Base-by-base conservation (phyloP, 2,888 invertebrate species). In the Parnassius orleans region DNA sequence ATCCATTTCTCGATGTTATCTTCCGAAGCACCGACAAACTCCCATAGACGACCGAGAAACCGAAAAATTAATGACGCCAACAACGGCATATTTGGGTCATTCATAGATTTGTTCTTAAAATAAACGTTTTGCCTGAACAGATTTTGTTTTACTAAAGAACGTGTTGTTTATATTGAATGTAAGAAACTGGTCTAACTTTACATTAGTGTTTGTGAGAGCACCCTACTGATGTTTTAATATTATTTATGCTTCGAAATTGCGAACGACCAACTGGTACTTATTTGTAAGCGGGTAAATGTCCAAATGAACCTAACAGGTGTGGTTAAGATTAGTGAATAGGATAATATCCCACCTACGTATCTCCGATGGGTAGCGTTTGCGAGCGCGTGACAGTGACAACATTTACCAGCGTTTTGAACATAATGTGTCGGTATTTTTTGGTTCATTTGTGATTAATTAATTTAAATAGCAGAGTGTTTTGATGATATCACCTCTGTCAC, bases 21-120 rank as follows among this genome's bases (percentile, higher is more conserved):
- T 69, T 69, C 10, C 70, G 72, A 61, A 57, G 55, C 51, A 10
- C 43, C 48, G 19, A 59, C 60, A 42, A 67, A 60, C 57, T 54
- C 63, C 15, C 58, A 64, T 46, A 61, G 65, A 55, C 66, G 66
- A 42, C 65, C 67, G 14, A 74, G 79, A 63, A 72, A 76, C 3
- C 72, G 81, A 65, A 76, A 71, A 63, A 67, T 76, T 12, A 75
- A 72, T 46, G 73, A 72, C 57, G 66, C 72, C 64, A 73, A 69
- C 54, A 66, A 73, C 57, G 77, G 78, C 56, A 73, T 90, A 65
- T 56, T 90, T 41, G 83, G 86, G 63, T 90, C 90, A 1, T 90
- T 90, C 67, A 68, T 89, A 50, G 87, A 88, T 74, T 79, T 90
- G 64, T 76, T 90, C 57, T 83, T 86, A 66, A 77, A 87, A 84